Conservation (phyloP, 2,888 invertebrate genomes). For the Ophion costatus region DNA sequence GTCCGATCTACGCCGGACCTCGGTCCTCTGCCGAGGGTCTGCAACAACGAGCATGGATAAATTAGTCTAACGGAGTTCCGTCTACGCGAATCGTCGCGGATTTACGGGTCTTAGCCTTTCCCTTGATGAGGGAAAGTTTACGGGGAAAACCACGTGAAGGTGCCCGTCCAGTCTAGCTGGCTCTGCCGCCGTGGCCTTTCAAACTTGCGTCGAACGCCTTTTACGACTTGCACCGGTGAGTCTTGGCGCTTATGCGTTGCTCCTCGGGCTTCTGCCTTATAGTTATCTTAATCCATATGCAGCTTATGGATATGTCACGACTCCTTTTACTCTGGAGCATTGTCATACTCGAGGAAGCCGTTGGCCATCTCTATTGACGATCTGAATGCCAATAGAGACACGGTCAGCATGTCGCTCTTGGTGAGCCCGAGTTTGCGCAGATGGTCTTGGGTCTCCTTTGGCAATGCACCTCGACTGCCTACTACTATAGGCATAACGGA, state of each 20-base stretch:
- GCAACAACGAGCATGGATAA: neutral
- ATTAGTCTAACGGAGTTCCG: neutral
- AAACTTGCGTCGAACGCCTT: neutral
- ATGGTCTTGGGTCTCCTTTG: conserved; percentile 71
- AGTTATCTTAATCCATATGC: neutral
- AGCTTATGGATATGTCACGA: neutral
- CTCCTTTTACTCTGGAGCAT: conserved; percentile 33
- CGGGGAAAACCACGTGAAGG: no score
- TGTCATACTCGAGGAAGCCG: conserved; percentile 74
- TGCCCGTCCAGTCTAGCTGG: neutral
- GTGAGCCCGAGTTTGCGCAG: conserved; percentile 69
- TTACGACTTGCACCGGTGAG: neutral
- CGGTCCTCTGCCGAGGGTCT: neutral
- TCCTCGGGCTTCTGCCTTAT: neutral
- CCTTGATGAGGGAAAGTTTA: neutral
- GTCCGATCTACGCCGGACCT: neutral
- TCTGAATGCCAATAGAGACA: conserved; percentile 75
- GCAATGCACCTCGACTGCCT: conserved; percentile 77
- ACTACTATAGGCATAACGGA: conserved; percentile 73
- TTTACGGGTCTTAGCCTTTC: neutral
- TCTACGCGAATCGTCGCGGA: neutral
- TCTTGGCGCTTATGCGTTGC: neutral
- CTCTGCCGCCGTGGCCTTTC: neutral
- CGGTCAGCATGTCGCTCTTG: conserved; percentile 66
- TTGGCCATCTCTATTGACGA: no score